Conservation (phyloP, 2,113 vertebrate species). For the Chloebia gouldiae region DNA sequence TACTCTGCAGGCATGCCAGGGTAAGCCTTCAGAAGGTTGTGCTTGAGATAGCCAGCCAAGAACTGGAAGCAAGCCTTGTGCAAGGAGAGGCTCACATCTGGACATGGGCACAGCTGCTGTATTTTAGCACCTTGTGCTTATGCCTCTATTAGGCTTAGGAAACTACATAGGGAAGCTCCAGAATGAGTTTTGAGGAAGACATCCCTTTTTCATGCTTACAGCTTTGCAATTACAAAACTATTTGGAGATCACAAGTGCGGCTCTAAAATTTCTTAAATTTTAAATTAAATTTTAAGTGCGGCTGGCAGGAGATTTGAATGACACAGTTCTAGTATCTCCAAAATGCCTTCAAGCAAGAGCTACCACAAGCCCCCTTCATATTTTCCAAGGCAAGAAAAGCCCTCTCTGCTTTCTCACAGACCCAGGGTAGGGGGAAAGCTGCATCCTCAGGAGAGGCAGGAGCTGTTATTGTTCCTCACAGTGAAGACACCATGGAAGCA, state of each 20-base stretch:
- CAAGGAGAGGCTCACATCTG: neutral
- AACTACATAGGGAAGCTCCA: neutral
- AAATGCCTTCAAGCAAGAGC: neutral
- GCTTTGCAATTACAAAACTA: neutral
- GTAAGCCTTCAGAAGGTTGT: neutral
- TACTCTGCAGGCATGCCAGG: neutral
- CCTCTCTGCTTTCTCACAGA: neutral
- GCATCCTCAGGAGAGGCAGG: neutral
- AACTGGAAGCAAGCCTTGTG: neutral
- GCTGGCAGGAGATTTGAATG: neutral
- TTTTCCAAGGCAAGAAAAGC: neutral
- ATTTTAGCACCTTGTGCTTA: neutral
- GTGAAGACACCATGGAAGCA: neutral
- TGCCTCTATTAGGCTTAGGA: neutral
- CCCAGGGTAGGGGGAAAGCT: rapidly evolving
- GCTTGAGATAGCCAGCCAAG: neutral
- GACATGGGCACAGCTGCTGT: neutral
- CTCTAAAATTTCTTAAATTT: neutral
- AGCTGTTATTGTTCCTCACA: neutral
- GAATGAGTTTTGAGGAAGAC: neutral
- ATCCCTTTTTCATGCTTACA: neutral
- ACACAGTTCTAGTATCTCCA: neutral
- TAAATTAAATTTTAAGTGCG: too few relatives aligned
- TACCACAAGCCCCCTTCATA: neutral
- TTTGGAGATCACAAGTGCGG: neutral